Evolutionary conservation across 2,113 vertebrate genomes (phyloP), one percentile per base, ranked within the genome.

Genomic region (Prietella phreatophila): DNA sequence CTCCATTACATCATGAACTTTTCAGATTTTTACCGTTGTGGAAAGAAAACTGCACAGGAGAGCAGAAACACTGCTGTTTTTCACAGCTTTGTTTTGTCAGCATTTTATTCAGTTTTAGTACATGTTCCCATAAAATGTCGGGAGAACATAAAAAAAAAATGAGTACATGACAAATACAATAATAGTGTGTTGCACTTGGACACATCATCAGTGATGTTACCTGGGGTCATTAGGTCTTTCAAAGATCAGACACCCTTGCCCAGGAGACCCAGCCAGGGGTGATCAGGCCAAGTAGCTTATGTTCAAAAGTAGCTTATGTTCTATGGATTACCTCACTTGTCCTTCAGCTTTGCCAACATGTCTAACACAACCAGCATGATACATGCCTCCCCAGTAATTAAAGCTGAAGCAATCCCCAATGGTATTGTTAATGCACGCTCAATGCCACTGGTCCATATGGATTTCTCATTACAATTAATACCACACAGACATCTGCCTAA

Each of bases 381-480:
- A 39, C 80, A 60, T 9, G 42, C 33, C 55, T 20, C 17, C 19
- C 30, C 55, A 58, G 79, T 81, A 36, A 81, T 81, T 81, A 81
- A 81, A 81, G 53, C n/a, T 58, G 55, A 25, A 82, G 30, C 33
- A 82, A 82, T 82, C 33, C 30, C 33, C 20, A 61, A 0, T 60
- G 56, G 10, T 5, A 1, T 60, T 22, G 80, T 58, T 25, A 82
- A 60, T 22, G 55, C n/a, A 0, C 39, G 33, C 33, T 61, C 5
- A 82, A 19, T 82, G 79, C 19, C 55, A 82, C 79, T 22, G 20
- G 80, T 82, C 20, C 56, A 39, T 82, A 14, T 60, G 80, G 33
- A 22, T 36, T 60, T 82, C 33, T 60, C 80, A 82, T 82, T 82
- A 82, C 55, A 82, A 25, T 39, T 82, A 60, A 82, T 53, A 81